phyloP scores from a whole-genome alignment of 2,888 invertebrate species.

The Hanleya hanleyi region DNA sequence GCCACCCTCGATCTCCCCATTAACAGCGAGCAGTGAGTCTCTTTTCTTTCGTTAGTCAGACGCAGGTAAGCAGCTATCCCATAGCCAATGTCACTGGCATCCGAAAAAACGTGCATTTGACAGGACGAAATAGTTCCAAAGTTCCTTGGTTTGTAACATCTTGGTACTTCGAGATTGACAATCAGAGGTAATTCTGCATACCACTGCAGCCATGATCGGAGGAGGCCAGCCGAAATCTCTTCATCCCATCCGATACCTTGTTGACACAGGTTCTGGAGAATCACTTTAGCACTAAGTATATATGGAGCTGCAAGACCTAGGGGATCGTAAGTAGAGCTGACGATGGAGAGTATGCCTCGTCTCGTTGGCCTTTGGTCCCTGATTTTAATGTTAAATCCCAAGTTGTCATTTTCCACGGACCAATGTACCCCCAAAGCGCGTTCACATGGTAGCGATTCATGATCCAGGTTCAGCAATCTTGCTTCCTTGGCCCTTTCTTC shows the following conservation, averaged over 20 bases:
- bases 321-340: too few species aligned
- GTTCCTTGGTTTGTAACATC: constrained; percentile 33
- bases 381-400: too few species aligned
- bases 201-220: constrained; percentile 18
- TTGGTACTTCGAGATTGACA: constrained; percentile 19
- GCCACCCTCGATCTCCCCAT: constrained; percentile 35
- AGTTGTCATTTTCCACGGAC: too few species aligned
- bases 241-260: not conserved
- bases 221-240: not conserved
- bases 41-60: constrained; percentile 2
- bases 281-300: too few species aligned
- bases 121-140: constrained; percentile 19
- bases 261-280: not conserved
- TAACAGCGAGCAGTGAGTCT: constrained; percentile 35
- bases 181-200: constrained; percentile 9
- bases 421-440: too few species aligned
- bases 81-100: constrained; percentile 37
- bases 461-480: too few species aligned
- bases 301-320: too few species aligned
- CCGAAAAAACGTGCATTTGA: constrained; percentile 33
- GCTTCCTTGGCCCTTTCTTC: too few species aligned
- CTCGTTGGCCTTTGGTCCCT: too few species aligned
- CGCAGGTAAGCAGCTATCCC: constrained; percentile 31
- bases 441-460: too few species aligned
- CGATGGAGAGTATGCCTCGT: too few species aligned